Percentiles rank a stretch among this genome's conserved stretches.
These are phyloP conservation scores for Cyprichromis sp. DNA, from an alignment of 2,113 vertebrate genomes.

Conservation along the genomic window DNA sequence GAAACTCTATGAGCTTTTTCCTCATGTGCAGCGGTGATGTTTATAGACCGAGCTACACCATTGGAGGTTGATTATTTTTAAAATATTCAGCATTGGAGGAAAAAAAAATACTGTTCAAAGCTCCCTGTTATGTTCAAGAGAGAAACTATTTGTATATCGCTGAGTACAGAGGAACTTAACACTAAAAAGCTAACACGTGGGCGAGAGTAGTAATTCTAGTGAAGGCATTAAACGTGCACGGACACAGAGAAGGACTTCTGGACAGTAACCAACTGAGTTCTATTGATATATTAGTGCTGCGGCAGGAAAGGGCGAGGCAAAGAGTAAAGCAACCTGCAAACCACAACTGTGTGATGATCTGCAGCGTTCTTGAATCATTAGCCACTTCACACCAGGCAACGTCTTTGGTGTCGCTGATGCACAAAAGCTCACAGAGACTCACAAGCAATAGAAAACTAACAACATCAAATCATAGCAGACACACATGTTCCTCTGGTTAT, in stretches of 20 bases:
- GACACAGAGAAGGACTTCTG: background rate
- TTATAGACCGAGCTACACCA: background rate
- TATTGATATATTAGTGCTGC: background rate
- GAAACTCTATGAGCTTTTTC: constrained; percentile 3
- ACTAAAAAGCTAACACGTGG: constrained; percentile 10
- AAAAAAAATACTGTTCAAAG: constrained; percentile 32
- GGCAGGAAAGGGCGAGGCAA: background rate
- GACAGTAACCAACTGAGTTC: background rate
- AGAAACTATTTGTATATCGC: constrained; percentile 5
- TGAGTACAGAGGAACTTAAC: background rate
- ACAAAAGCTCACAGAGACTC: background rate
- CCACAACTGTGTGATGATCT: constrained; percentile 15
- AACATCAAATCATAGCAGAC: background rate
- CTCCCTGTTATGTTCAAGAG: background rate
- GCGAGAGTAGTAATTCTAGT: constrained; percentile 3
- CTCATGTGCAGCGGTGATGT: background rate
- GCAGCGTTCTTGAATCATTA: background rate
- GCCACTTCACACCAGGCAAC: constrained; percentile 26
- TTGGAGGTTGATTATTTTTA: background rate
- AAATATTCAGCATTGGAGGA: constrained; percentile 26
- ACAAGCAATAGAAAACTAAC: background rate
- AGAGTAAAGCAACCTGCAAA: constrained; percentile 4
- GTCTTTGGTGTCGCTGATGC: background rate
- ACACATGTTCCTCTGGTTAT: background rate
- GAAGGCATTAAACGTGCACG: constrained; percentile 46